Evolutionary conservation across 2,113 vertebrate genomes (phyloP), one percentile per base, ranked within the genome.

Genomic region (Lethenteron reissneri): DNA sequence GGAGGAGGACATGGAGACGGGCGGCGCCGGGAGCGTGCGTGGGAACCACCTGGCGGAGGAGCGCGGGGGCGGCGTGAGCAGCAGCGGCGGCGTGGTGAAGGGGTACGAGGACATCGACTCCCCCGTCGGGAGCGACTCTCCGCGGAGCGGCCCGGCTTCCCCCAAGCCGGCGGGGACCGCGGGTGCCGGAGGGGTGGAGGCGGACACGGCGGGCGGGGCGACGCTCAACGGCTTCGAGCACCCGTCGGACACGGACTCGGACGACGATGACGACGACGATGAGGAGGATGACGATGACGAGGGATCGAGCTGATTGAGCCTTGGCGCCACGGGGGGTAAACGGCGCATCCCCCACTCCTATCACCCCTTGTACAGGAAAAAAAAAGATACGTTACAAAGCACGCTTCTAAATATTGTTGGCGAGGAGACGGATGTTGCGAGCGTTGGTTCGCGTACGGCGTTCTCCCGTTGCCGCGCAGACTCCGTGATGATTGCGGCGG

Each of bases 41-140:
- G 64, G 25, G 2, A 11, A 25, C 25, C n/a, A 68, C n/a, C 64
- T 68, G 64, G 11, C 64, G n/a, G 64, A 68, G 64, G n/a, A n/a
- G 2, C 10, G 25, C 25, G 64, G n/a, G n/a, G 64, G 64, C 64
- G 8, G 25, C 25, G 64, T 68, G 9, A 25, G 25, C n/a, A 68
- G n/a, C n/a, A 68, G n/a, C 25, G 64, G 25, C n/a, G 25, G 64
- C 11, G 64, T 17, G 64, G 11, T 68, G 64, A 68, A 68, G 64
- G 64, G 25, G 9, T 68, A 68, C 10, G 64, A 68, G 25, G 64
- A 68, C 25, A 68, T 68, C 64, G 64, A 68, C 25, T 68, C 64
- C n/a, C 64, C 64, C 9, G n/a, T 25, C 9, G 64, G 64, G 9
- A 68, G 64, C 64, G 64, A 68, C n/a, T n/a, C n/a, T 11, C n/a